These are phyloP conservation scores for Ictalurus punctatus DNA, from an alignment of 2,113 vertebrate species.

Conservation along the genomic window DNA sequence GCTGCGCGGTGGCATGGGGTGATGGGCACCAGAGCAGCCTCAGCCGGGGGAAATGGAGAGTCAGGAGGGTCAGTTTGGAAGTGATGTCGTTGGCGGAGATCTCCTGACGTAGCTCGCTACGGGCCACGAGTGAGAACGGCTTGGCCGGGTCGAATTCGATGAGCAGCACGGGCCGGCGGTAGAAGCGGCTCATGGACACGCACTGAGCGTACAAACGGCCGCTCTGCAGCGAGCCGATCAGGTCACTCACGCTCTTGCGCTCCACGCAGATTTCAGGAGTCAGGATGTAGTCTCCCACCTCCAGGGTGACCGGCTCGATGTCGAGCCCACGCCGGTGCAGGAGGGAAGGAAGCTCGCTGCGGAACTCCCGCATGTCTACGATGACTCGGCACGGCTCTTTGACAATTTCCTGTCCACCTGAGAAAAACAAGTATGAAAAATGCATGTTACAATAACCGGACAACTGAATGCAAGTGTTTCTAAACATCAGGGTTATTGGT, in stretches of 20 bases:
- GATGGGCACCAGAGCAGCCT: conserved; percentile 95
- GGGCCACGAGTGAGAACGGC: conserved; percentile 83
- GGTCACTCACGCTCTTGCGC: conserved; percentile 91
- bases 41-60: conserved; percentile 90
- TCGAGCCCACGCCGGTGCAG: conserved; percentile 92
- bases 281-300: conserved; percentile 95
- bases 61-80: conserved; percentile 90
- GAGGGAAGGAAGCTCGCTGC: conserved; percentile 90
- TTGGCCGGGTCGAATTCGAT: conserved; percentile 93
- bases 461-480: not conserved
- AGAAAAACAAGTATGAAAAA: conserved; percentile 19
- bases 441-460: conserved; percentile 8
- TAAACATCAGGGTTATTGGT: not conserved
- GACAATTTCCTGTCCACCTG: conserved; percentile 88
- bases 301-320: conserved; percentile 91
- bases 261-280: conserved; percentile 91
- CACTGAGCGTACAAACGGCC: conserved; percentile 91
- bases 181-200: conserved; percentile 90
- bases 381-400: conserved; percentile 77
- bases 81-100: conserved; percentile 86
- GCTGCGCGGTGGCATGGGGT: conserved; percentile 84
- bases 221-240: conserved; percentile 90
- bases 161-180: conserved; percentile 85
- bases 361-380: conserved; percentile 95
- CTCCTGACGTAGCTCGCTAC: conserved; percentile 82